A percentile compares a stretch with the other conserved stretches of the same genome.
phyloP scores from a whole-genome alignment of 2,888 invertebrate species.

The Scaeva pyrastri region DNA sequence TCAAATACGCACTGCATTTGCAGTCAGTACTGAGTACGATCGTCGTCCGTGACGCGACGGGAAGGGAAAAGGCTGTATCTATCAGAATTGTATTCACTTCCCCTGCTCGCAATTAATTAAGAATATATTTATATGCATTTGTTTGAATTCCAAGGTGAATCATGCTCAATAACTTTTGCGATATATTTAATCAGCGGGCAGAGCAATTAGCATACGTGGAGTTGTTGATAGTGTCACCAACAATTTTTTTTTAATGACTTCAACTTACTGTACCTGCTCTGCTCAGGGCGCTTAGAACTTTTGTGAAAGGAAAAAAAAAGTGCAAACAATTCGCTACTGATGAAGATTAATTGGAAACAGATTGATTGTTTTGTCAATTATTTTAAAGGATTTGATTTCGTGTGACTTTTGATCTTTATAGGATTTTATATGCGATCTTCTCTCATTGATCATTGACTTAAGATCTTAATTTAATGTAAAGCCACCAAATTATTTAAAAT shows the following conservation, averaged over 20 bases:
- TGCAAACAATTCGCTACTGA: background rate
- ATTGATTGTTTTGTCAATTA: background rate
- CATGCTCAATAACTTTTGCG: constrained; percentile 39
- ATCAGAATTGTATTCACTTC: constrained; percentile 26
- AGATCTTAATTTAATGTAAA: no score
- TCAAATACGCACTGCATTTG: constrained; percentile 51
- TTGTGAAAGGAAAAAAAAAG: constrained; percentile 23
- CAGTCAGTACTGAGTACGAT: background rate
- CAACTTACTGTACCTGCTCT: background rate
- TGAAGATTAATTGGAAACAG: background rate
- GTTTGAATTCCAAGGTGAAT: constrained; percentile 54
- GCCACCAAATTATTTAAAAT: no score
- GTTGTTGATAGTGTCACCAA: constrained; percentile 17
- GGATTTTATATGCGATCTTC: background rate
- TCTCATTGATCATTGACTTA: no score
- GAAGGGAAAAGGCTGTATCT: background rate
- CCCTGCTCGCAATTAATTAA: constrained; percentile 46
- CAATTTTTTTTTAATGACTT: background rate
- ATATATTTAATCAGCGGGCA: constrained; percentile 11
- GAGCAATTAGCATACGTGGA: background rate
- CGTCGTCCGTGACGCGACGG: background rate
- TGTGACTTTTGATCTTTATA: background rate
- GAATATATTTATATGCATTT: constrained; percentile 44
- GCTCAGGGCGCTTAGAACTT: background rate
- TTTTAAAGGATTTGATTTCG: no score